These are phyloP conservation scores for Oceanodroma leucorhoa DNA, from an alignment of 2,797 vertebrate species.

Conservation along the genomic window DNA sequence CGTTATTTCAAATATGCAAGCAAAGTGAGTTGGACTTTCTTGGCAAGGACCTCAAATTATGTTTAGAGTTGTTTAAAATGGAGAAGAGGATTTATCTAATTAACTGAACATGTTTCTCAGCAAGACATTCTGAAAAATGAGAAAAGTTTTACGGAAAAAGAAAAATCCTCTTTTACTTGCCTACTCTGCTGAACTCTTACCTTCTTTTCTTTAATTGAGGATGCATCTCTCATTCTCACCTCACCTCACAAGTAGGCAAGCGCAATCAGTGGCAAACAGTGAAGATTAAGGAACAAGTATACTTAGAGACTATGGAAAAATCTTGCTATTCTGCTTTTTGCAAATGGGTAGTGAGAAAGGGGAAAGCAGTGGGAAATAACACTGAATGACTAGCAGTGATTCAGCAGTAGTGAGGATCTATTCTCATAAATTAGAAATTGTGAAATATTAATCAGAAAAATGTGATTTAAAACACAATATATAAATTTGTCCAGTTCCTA, in stretches of 20 bases:
- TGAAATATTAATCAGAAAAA: not conserved
- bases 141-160: not conserved
- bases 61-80: not conserved
- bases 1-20: not conserved
- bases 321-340: not conserved
- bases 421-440: not conserved
- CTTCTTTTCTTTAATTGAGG: not conserved
- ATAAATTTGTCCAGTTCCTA: not conserved
- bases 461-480: not conserved
- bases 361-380: not conserved
- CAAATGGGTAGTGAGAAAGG: not conserved
- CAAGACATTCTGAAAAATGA: not conserved
- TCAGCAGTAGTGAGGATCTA: not conserved
- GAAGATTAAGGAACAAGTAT: not conserved
- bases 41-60: not conserved
- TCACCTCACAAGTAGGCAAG: not conserved
- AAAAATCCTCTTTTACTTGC: not conserved
- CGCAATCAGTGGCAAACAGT: not conserved
- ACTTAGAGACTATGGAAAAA: not conserved
- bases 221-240: not conserved
- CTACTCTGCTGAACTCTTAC: not conserved
- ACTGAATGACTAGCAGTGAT: not conserved
- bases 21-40: not conserved
- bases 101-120: not conserved
- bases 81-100: not conserved